Evolutionary conservation across 2,888 invertebrate species (phyloP).

Genomic region (Trypoxylon attenuatum): DNA sequence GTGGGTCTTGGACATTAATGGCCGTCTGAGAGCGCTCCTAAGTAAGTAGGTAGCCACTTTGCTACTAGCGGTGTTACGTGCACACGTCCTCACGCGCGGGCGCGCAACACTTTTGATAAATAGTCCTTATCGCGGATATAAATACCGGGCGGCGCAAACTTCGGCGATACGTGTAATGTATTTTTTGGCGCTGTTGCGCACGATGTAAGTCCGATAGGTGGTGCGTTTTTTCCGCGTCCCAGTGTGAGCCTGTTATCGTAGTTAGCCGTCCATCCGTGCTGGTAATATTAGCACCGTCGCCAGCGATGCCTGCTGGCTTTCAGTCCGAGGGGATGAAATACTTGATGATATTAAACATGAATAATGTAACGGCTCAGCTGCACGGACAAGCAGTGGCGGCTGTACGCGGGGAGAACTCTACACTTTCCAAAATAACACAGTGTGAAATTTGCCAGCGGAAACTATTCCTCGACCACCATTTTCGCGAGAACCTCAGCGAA

Average conservation of each 20-base stretch:
- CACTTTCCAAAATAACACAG: background rate
- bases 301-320: conserved; percentile 57
- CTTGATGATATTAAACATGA: conserved; percentile 73
- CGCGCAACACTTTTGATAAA: background rate
- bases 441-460: too few species aligned
- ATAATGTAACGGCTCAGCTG: conserved; percentile 68
- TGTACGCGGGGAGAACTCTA: background rate
- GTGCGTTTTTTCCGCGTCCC: conserved; percentile 29
- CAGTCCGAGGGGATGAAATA: conserved; percentile 66
- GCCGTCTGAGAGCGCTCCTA: background rate
- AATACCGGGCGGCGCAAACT: background rate
- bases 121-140: background rate
- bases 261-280: conserved; percentile 45
- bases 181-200: background rate
- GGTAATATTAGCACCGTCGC: conserved; percentile 58
- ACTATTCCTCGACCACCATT: too few species aligned
- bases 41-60: too few species aligned
- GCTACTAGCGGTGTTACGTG: too few species aligned
- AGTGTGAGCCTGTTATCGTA: conserved; percentile 38
- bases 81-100: too few species aligned
- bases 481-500: too few species aligned
- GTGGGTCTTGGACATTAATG: background rate
- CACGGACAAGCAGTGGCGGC: background rate
- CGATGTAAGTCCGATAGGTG: conserved; percentile 3
- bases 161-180: background rate